phyloP scores from a whole-genome alignment of 1,140 invertebrate genomes.

The Wasmannia auropunctata region DNA sequence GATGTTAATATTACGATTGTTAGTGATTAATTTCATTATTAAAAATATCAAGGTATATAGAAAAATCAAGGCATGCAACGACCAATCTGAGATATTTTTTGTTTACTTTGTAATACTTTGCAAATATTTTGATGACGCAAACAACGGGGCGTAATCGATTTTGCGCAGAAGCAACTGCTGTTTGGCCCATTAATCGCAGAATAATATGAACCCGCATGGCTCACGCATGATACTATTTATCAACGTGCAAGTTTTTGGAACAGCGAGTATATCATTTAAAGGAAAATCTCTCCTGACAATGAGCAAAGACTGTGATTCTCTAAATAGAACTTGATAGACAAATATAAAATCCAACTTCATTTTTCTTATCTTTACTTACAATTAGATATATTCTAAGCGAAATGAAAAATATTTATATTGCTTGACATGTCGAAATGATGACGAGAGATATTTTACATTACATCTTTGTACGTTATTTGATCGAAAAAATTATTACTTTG shows the following conservation, averaged over 20 bases:
- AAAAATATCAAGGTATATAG: too few relatives aligned
- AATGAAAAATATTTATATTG: background rate
- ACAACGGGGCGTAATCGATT: conserved; percentile 15
- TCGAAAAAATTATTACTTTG: background rate
- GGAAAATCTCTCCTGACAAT: too few relatives aligned
- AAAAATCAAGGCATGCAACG: conserved; percentile 10
- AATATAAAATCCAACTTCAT: background rate
- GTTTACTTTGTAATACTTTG: conserved; percentile 24
- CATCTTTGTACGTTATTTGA: background rate
- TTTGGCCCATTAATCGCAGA: background rate
- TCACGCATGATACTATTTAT: conserved; percentile 25
- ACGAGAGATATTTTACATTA: background rate
- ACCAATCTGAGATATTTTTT: background rate
- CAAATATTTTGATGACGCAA: conserved; percentile 27
- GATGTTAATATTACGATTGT: background rate
- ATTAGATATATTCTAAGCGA: background rate
- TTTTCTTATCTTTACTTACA: background rate
- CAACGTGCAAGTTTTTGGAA: conserved; percentile 4
- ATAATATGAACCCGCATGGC: background rate
- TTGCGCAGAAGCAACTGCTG: conserved; percentile 14
- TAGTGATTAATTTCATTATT: background rate
- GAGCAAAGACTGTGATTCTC: background rate
- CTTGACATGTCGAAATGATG: conserved; percentile 1
- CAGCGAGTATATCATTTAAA: background rate
- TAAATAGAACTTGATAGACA: background rate